Base-by-base conservation (phyloP, 37 sponge, comb jelly and placozoan genomes). In the Ephydatia muelleri region DNA sequence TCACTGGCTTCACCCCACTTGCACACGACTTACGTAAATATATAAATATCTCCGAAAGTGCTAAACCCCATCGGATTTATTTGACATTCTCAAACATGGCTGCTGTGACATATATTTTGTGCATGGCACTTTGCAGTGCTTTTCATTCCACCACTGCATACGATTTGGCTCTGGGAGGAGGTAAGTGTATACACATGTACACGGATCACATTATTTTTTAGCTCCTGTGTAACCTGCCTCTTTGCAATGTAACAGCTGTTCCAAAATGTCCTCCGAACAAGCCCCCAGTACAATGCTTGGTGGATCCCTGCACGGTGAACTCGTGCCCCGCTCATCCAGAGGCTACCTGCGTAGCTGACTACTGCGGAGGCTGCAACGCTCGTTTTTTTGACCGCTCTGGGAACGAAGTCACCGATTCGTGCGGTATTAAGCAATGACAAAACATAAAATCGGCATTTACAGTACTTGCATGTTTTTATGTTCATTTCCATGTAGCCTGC, bases 351-450 rank as follows among this genome's bases (percentile, higher is more conserved):
- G 67, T 30, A 12, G 48, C 88, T 80, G 83, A 91, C 70, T 91
- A 76, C 75, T 91, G 92, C 57, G 92, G 92, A 29, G 88, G 88
- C 32, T 91, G 92, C 76, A 88, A 75, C 28, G 89, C 89, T 36
- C 76, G 83, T 39, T 88, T 83, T 77, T 88, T 83, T 82, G 88
- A 83, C 28, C 21, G 19, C 43, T 34, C 32, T 2, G 69, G 68
- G 12, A 76, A 84, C 27, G 84, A 84, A 76, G 84, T 84, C 76
- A 84, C 84, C 16, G 76, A 84, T 2, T 66, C 65, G 19, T 84
- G 84, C 67, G 39, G 84, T 84, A 31, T n/a, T n/a, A n/a, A n/a
- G n/a, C n/a, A 57, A 21, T 14, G 12, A 19, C 19, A 57, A 57
- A 57, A 13, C 12, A 57, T 16, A 14, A 13, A 57, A 16, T 57